Percentiles rank a stretch among this genome's conserved stretches.
phyloP scores from a whole-genome alignment of 2,797 vertebrate species.

The Diplodus puntazzo region DNA sequence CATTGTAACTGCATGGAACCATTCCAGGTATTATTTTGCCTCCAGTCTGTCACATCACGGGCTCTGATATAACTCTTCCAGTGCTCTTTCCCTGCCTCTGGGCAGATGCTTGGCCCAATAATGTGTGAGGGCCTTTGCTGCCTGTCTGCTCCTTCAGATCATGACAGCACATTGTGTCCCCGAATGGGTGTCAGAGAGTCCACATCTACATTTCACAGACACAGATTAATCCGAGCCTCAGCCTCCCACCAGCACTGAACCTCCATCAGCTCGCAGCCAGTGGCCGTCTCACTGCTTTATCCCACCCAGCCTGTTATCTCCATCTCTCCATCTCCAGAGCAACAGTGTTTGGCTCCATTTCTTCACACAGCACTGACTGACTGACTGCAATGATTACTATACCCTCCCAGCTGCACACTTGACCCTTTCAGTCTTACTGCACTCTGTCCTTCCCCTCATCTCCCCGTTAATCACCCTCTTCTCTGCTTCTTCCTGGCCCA shows the following conservation, averaged over 20 bases:
- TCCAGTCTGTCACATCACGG: conserved; percentile 11
- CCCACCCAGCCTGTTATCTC: conserved; percentile 48
- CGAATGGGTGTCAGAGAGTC: conserved; percentile 64
- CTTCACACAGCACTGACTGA: conserved; percentile 20
- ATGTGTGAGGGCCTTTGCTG: conserved; percentile 50
- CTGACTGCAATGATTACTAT: conserved; percentile 44
- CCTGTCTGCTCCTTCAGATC: conserved; percentile 58
- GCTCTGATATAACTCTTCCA: conserved; percentile 11
- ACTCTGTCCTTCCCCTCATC: conserved; percentile 25
- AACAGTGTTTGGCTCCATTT: conserved; percentile 57
- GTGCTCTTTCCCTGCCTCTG: conserved; percentile 35
- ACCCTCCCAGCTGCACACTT: conserved; percentile 21
- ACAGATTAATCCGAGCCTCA: conserved; percentile 67
- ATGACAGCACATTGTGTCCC: conserved; percentile 63
- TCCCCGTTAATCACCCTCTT: conserved; percentile 39
- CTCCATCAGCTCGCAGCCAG: conserved; percentile 55
- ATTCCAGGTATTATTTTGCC: conserved; percentile 23
- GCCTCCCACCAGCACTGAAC: conserved; percentile 41
- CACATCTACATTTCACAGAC: conserved; percentile 77
- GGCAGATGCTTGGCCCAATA: conserved; percentile 48
- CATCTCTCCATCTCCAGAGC: conserved; percentile 46
- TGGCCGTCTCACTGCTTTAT: conserved; percentile 56
- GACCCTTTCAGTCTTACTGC: conserved; percentile 25
- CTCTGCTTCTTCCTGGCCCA: conserved; percentile 75
- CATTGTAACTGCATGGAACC: conserved; percentile 45